phyloP scores from a whole-genome alignment of 2,888 invertebrate species.

The Aromia moschata region DNA sequence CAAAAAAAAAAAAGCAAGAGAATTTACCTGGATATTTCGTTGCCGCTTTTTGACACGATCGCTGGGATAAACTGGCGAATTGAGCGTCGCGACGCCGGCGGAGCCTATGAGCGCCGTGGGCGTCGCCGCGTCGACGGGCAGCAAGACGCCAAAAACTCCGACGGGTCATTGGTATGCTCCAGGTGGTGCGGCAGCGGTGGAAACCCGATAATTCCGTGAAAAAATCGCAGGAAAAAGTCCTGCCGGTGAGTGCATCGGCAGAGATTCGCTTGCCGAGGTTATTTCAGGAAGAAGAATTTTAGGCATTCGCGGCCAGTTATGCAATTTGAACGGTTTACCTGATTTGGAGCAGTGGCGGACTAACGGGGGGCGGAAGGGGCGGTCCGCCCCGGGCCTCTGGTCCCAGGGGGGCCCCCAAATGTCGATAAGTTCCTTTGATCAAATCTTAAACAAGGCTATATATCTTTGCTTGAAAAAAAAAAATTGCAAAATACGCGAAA shows the following conservation, averaged over 20 bases:
- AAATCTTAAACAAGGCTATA: too few species aligned
- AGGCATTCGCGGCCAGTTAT: slow-evolving; percentile 10
- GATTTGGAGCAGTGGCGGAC: too few species aligned
- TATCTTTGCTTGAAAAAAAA: too few species aligned
- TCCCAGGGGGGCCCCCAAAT: too few species aligned
- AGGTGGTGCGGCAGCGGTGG: slow-evolving; percentile 16
- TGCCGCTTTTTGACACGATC: slow-evolving; percentile 55
- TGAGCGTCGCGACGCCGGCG: slow-evolving; percentile 39
- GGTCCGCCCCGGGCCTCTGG: too few species aligned
- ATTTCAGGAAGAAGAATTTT: slow-evolving; percentile 22
- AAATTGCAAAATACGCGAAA: too few species aligned
- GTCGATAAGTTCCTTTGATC: too few species aligned
- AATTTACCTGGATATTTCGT: slow-evolving; percentile 50
- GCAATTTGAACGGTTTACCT: slow-evolving; percentile 15
- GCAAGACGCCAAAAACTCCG: slow-evolving; percentile 24
- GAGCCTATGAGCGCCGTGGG: slow-evolving; percentile 32
- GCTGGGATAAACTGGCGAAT: slow-evolving; percentile 50
- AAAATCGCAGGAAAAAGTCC: neutral
- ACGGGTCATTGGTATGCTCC: slow-evolving; percentile 25
- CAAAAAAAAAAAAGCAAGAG: slow-evolving; percentile 24
- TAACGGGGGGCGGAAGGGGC: too few species aligned
- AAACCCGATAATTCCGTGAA: slow-evolving; percentile 5
- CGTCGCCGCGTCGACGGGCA: slow-evolving; percentile 26
- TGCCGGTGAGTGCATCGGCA: slow-evolving; percentile 3
- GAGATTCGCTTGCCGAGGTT: neutral